Conservation (phyloP, 1,140 invertebrate genomes). For the Pseudomyrmex dendroicus region DNA sequence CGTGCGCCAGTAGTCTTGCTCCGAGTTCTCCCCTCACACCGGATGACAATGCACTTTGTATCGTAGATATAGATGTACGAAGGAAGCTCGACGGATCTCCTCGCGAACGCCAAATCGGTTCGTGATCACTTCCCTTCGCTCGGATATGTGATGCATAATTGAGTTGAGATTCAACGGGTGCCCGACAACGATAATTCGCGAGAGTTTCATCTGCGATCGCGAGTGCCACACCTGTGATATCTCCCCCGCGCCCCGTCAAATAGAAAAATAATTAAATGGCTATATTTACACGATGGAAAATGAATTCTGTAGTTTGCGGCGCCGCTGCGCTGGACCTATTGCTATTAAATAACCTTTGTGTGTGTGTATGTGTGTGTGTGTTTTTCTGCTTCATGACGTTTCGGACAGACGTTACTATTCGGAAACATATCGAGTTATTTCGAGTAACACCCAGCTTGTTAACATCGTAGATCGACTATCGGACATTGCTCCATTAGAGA, state of each 20-base stretch:
- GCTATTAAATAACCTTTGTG: conserved; percentile 62
- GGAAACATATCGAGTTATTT: conserved; percentile 54
- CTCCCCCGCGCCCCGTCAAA: conserved; percentile 67
- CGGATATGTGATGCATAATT: conserved; percentile 70
- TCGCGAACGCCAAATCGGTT: conserved; percentile 48
- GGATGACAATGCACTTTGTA: conserved; percentile 52
- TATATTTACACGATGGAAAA: conserved; percentile 80
- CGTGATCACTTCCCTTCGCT: conserved; percentile 58
- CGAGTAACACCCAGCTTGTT: conserved; percentile 63
- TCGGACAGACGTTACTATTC: conserved; percentile 64
- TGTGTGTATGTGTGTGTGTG: not conserved
- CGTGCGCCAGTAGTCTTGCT: not conserved
- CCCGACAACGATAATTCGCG: conserved; percentile 40
- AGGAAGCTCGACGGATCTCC: conserved; percentile 67
- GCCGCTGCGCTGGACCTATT: conserved; percentile 58
- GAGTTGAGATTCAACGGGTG: conserved; percentile 71
- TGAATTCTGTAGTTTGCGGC: conserved; percentile 62
- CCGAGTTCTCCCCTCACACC: not conserved
- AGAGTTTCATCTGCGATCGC: not conserved
- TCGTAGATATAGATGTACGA: conserved; percentile 64
- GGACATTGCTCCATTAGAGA: conserved; percentile 63
- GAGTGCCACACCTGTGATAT: not conserved
- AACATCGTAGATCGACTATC: conserved; percentile 63
- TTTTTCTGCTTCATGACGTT: conserved; percentile 16
- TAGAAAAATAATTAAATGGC: conserved; percentile 82